phyloP scores from a whole-genome alignment of 2,113 vertebrate genomes.

The Laticauda laticaudata region DNA sequence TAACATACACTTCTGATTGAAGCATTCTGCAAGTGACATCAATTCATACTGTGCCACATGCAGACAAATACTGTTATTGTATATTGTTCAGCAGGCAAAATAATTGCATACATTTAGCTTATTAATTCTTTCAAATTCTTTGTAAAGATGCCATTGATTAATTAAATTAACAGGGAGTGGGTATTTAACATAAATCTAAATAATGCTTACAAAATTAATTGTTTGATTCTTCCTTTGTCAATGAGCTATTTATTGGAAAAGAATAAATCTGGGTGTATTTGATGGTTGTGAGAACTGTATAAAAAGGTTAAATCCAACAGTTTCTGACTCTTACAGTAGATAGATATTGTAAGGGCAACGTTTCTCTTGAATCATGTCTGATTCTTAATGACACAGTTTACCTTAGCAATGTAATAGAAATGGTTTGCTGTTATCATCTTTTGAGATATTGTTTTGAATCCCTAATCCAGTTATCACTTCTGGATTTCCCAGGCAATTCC shows the following conservation, averaged over 20 bases:
- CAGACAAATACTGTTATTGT: not conserved
- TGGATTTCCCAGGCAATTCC: not conserved
- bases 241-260: not conserved
- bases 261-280: not conserved
- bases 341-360: not conserved
- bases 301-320: not conserved
- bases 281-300: not conserved
- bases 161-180: not conserved
- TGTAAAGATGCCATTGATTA: constrained; percentile 5
- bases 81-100: not conserved
- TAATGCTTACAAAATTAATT: not conserved
- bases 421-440: not conserved
- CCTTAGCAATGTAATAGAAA: not conserved
- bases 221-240: constrained; percentile 1
- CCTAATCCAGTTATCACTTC: not conserved
- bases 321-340: too few relatives aligned
- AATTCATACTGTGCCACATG: not conserved
- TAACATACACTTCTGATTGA: not conserved
- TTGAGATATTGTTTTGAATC: not conserved
- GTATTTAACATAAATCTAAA: not conserved
- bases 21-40: constrained; percentile 17
- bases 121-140: not conserved
- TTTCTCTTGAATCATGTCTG: not conserved
- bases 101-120: constrained; percentile 13
- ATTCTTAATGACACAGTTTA: not conserved